Base-by-base conservation (phyloP, 1,140 invertebrate species). In the Drosophila athabasca region DNA sequence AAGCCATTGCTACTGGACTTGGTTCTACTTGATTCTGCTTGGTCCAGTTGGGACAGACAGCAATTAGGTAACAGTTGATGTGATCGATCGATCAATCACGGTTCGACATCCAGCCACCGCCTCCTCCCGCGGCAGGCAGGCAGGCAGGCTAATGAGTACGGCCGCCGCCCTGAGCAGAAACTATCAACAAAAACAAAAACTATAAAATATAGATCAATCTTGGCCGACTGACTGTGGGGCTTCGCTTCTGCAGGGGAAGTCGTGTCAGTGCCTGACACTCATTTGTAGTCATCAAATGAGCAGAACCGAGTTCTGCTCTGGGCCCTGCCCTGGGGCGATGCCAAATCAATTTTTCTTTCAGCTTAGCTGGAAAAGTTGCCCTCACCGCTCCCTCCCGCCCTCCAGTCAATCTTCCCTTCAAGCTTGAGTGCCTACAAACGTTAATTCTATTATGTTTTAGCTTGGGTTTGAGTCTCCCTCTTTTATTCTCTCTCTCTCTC, bases 141-240 rank as follows among this genome's bases (percentile, higher is more conserved):
- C 0, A 19, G 26, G 50, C 53, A 26, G 48, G 43, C 71, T 74
- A 74, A 74, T 74, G 71, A 74, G 61, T 62, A 7, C 8, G 13
- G 26, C 49, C 49, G 19, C 49, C 43, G 66, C 49, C 13, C 39
- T 13, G 24, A 70, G 70, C 39, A n/a, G 8, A 31, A 57, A 74
- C 43, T 53, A 74, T 74, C 71, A 74, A 74, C 71, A 73, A 54
- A 74, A 74, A 74, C 71, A 73, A 54, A 74, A 53, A 51, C 71
- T 74, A 74, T 74, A 74, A 74, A 74, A 74, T 74, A 74, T 74
- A 74, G 71, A 74, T 74, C 71, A 74, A 74, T 74, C 71, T 74
- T 64, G 51, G 58, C 50, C 53, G 7, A 64, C 17, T 57, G 52
- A 51, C 61, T 62, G 43, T 58, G 50, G 58, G 58, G 57, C 68